Evolutionary conservation across 1,140 invertebrate genomes (phyloP).

Genomic region (Trichonephila clavipes): DNA sequence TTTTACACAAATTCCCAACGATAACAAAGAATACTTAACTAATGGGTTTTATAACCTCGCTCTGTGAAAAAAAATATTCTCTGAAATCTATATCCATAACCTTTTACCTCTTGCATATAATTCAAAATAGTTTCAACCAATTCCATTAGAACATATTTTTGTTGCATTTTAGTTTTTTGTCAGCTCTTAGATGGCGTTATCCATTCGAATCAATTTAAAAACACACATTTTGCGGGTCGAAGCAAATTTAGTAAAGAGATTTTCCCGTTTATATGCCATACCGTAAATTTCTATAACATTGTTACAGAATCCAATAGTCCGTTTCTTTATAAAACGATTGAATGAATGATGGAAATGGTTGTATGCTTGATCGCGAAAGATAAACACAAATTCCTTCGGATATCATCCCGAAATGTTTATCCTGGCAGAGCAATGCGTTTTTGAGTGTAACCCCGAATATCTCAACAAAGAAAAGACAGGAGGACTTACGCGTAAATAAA

Average conservation of each 20-base stretch:
- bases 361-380: background rate
- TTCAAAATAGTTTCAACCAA: background rate
- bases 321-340: background rate
- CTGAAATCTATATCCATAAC: background rate
- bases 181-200: background rate
- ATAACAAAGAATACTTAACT: background rate
- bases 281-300: background rate
- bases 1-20: background rate
- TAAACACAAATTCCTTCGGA: background rate
- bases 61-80: background rate
- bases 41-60: background rate
- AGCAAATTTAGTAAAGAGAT: background rate
- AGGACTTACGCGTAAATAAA: conserved; percentile 35
- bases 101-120: background rate
- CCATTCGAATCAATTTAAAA: background rate
- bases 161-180: background rate
- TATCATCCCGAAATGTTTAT: conserved; percentile 8
- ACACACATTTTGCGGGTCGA: background rate
- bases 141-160: too few relatives aligned
- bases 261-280: background rate
- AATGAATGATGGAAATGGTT: background rate
- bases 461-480: conserved; percentile 1
- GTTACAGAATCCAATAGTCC: background rate
- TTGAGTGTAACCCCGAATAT: conserved; percentile 13
- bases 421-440: background rate